phyloP scores from a whole-genome alignment of 1,140 invertebrate species.

The Theocolax elegans region DNA sequence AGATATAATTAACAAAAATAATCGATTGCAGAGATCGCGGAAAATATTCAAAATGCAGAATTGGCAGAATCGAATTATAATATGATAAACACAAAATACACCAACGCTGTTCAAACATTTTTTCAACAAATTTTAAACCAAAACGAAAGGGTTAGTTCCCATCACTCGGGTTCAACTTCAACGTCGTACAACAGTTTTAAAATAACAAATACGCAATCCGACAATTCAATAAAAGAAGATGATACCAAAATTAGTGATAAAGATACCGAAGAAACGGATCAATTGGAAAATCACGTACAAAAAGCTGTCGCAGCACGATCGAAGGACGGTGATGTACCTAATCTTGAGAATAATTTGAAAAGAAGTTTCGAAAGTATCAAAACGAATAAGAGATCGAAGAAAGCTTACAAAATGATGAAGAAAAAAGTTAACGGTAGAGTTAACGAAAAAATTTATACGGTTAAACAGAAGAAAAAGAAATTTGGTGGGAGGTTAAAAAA shows the following conservation, averaged over 20 bases:
- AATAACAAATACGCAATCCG: background rate
- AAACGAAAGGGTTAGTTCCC: background rate
- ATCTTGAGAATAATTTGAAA: background rate
- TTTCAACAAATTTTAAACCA: conserved; percentile 44
- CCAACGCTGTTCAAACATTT: conserved; percentile 61
- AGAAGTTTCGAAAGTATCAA: conserved; percentile 1
- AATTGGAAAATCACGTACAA: background rate
- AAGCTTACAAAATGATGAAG: conserved; percentile 34
- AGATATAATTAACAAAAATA: background rate
- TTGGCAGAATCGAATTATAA: conserved; percentile 60
- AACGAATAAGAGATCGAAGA: conserved; percentile 28
- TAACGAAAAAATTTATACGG: conserved; percentile 35
- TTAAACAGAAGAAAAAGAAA: conserved; percentile 43
- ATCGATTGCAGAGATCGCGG: conserved; percentile 54
- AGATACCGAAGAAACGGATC: background rate
- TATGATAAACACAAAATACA: conserved; percentile 57
- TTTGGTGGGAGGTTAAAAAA: conserved; percentile 43
- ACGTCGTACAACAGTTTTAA: conserved; percentile 10
- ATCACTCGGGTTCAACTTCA: background rate
- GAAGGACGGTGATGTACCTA: background rate
- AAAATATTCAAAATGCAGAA: conserved; percentile 60
- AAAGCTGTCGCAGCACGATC: conserved; percentile 7
- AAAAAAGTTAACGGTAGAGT: background rate
- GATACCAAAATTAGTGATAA: background rate
- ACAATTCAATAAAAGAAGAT: background rate